Evolutionary conservation across 1,140 invertebrate genomes (phyloP), one percentile per base, ranked within the genome.

Genomic region (Tetranychus cinnabarinus): DNA sequence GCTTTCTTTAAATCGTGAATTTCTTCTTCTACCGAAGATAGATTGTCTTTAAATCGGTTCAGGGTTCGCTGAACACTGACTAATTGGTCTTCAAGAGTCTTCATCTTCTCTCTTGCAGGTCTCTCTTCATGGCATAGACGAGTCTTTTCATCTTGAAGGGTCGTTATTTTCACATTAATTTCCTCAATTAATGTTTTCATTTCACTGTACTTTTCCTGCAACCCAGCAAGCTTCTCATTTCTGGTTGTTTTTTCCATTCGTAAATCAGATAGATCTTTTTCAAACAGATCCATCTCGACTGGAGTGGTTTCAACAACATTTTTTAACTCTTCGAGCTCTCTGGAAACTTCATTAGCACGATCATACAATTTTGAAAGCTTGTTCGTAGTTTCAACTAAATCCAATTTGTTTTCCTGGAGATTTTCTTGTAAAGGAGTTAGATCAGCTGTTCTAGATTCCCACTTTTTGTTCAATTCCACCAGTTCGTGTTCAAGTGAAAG

Each of bases 51-150:
- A 10, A 42, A 42, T 6, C 39, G 39, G 10, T 5, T 42, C 5
- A 42, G 39, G 10, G 5, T 42, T 6, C 39, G 39, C 5, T 42
- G 5, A 42, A 42, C 39, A 42, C 39, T 42, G 39, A 10, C 10
- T 6, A 42, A 35, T 45, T 8, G 39, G 23, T 37, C 50, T 56
- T 33, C 60, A 46, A 23, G 45, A 23, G 13, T 13, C 37, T 36
- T 57, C 1, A n/a, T 63, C 13, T 3, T 7, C 61, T 48, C 65
- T 71, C 69, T 62, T 66, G 63, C n/a, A n/a, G 69, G 68, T 63
- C 72, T 69, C 63, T 72, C 68, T 12, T 66, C 61, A 48, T 65
- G 66, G 13, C 71, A 70, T 31, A 66, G 66, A 61, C 39, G 39
- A 42, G 39, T 42, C 39, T 42, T 42, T 42, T 42, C 39, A 6